Evolutionary conservation across 2,888 invertebrate genomes (phyloP).

Genomic region (Diarsia dahlii): DNA sequence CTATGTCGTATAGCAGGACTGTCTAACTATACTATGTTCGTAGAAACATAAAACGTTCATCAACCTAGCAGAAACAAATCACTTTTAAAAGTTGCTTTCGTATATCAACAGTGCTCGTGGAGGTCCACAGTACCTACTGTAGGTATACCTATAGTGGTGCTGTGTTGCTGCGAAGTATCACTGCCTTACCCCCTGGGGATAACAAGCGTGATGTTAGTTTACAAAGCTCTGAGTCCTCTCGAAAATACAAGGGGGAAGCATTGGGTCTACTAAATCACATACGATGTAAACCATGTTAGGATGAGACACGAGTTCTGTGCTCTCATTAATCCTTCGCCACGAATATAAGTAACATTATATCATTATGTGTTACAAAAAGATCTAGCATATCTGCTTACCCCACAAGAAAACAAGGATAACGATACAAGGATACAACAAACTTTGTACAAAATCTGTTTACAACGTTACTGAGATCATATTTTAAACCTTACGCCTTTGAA

Average conservation of each 20-base stretch:
- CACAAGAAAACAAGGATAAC: constrained; percentile 47
- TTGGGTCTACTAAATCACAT: not conserved
- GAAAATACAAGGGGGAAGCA: no score
- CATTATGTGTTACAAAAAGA: constrained; percentile 38
- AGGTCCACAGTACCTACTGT: not conserved
- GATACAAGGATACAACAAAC: constrained; percentile 33
- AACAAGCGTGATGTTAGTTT: not conserved
- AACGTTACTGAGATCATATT: constrained; percentile 69
- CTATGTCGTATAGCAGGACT: no score
- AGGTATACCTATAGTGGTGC: not conserved
- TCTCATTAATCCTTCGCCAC: constrained; percentile 35
- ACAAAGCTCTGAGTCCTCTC: not conserved
- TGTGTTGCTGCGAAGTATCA: not conserved
- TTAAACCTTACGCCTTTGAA: constrained; percentile 77
- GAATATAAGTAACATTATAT: constrained; percentile 42
- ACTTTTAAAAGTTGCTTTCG: no score
- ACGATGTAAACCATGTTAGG: not conserved
- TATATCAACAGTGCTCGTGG: no score
- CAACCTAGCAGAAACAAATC: no score
- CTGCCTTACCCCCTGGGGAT: not conserved
- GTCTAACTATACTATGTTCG: no score
- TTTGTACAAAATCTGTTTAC: constrained; percentile 63
- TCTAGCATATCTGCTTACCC: constrained; percentile 54
- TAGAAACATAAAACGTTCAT: no score
- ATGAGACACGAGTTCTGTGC: not conserved